Conservation (phyloP, 35 echinoderm and acorn worm species). For the Patiria miniata region DNA sequence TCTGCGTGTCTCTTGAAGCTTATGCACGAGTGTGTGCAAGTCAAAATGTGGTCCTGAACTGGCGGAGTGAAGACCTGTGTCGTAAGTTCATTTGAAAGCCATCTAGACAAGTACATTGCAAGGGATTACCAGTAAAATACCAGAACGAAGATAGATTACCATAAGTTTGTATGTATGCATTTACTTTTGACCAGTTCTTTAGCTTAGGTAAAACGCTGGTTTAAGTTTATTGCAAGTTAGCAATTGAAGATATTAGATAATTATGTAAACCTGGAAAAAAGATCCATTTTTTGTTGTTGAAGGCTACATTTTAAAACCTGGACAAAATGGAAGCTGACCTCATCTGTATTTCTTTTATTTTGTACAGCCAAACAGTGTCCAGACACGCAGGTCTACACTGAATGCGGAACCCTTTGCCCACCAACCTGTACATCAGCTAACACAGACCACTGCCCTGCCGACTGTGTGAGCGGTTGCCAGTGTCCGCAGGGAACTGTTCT, state of each 20-base stretch:
- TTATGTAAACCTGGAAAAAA: too few species aligned
- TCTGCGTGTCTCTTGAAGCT: slow-evolving; percentile 64
- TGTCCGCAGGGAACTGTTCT: slow-evolving; percentile 69
- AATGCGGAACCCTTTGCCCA: slow-evolving; percentile 77
- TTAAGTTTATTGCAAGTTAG: too few species aligned
- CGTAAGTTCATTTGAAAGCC: slow-evolving; percentile 82
- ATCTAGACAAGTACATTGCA: too few species aligned
- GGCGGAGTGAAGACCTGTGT: slow-evolving; percentile 70
- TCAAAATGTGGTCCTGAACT: slow-evolving; percentile 50
- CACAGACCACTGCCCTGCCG: slow-evolving; percentile 35
- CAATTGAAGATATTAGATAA: too few species aligned
- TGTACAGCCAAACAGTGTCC: slow-evolving; percentile 79
- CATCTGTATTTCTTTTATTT: background rate
- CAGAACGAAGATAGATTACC: too few species aligned
- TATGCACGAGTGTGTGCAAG: slow-evolving; percentile 70
- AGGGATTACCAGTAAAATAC: too few species aligned
- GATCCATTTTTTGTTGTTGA: too few species aligned
- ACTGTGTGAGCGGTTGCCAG: slow-evolving; percentile 83
- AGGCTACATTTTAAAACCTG: too few species aligned
- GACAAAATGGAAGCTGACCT: background rate
- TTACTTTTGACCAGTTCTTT: background rate
- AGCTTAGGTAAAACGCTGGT: background rate
- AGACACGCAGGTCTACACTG: slow-evolving; percentile 63
- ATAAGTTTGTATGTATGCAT: background rate
- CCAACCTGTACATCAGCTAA: slow-evolving; percentile 56